Evolutionary conservation across 2,113 vertebrate species (phyloP).

Genomic region (Atrichornis clamosus): DNA sequence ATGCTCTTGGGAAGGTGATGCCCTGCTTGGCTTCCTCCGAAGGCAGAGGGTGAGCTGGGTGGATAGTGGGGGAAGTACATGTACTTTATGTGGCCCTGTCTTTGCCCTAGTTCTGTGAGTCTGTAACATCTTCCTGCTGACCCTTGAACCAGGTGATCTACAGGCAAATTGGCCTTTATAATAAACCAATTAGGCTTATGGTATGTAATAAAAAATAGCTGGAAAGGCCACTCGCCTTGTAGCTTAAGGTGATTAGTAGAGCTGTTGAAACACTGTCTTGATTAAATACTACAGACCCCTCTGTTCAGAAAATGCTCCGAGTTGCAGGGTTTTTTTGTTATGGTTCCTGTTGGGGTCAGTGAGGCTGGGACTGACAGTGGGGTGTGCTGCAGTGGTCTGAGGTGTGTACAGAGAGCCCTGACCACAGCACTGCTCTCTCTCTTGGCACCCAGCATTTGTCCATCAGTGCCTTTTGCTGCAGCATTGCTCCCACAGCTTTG

Average conservation of each 20-base stretch:
- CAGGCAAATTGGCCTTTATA: neutral
- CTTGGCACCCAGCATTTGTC: accelerated
- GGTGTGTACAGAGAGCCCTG: neutral
- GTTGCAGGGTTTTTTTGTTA: neutral
- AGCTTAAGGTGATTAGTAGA: accelerated
- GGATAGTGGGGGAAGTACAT: accelerated
- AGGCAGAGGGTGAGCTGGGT: neutral
- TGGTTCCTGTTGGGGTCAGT: accelerated
- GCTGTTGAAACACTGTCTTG: neutral
- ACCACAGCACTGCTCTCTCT: neutral
- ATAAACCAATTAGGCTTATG: neutral
- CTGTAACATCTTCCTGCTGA: neutral
- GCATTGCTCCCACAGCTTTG: accelerated
- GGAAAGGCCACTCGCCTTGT: accelerated
- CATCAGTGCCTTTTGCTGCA: accelerated
- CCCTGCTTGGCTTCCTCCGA: neutral
- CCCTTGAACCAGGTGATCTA: neutral
- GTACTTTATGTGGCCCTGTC: neutral
- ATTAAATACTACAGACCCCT: accelerated
- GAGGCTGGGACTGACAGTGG: accelerated
- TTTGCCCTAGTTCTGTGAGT: neutral
- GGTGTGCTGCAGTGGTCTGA: neutral
- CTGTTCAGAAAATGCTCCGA: no score
- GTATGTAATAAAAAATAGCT: neutral
- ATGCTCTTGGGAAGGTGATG: neutral